Percentiles rank a stretch among this genome's conserved stretches.
Evolutionary conservation across 2,888 invertebrate genomes (phyloP).

Genomic region (Oxycera nigricornis): DNA sequence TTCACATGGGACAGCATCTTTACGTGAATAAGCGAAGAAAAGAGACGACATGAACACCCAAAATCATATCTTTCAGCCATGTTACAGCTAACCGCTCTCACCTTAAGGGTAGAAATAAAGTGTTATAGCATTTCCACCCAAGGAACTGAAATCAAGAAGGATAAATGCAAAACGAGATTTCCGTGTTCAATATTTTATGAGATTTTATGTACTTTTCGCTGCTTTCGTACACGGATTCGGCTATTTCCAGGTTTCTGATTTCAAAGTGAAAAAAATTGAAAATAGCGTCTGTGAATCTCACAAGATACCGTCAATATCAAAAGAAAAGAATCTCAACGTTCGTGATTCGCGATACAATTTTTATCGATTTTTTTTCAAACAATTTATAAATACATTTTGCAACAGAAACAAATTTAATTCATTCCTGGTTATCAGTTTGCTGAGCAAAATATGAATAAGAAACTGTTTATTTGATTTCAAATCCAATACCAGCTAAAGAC

Average conservation of each 20-base stretch:
- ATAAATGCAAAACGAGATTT: conserved; percentile 47
- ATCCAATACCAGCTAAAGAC: too few species aligned
- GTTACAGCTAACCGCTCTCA: neutral
- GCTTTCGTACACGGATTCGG: conserved; percentile 31
- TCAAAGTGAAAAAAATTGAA: conserved; percentile 23
- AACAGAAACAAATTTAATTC: too few species aligned
- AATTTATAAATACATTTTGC: too few species aligned
- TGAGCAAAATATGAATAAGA: too few species aligned
- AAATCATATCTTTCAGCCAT: conserved; percentile 4
- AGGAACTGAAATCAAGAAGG: conserved; percentile 44
- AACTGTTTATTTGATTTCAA: too few species aligned
- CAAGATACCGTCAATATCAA: too few species aligned
- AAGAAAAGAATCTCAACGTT: too few species aligned
- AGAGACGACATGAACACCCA: neutral
- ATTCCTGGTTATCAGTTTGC: too few species aligned
- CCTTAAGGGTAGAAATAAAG: conserved; percentile 25
- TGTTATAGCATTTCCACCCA: neutral
- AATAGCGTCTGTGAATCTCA: conserved; percentile 7
- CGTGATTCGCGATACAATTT: too few species aligned
- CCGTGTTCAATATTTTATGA: conserved; percentile 46
- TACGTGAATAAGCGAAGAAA: conserved; percentile 13
- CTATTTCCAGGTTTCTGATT: conserved; percentile 43
- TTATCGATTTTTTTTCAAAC: too few species aligned
- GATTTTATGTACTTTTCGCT: conserved; percentile 39
- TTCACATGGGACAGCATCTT: conserved; percentile 35